Evolutionary conservation across 2,797 vertebrate genomes (phyloP).

Genomic region (Pristis pectinata): DNA sequence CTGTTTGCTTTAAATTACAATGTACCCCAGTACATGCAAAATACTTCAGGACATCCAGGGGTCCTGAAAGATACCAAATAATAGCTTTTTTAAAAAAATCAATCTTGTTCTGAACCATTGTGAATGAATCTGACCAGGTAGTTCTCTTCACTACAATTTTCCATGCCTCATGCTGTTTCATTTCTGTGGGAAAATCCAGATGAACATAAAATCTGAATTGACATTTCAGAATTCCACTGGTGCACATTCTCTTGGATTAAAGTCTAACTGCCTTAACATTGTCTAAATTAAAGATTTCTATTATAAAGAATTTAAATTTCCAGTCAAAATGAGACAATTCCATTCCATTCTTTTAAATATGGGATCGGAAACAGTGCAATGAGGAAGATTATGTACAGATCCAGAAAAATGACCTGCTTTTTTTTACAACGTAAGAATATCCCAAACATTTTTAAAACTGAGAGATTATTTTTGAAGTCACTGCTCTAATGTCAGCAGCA

Average conservation of each 20-base stretch:
- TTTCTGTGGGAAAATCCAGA: background rate
- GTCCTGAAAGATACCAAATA: background rate
- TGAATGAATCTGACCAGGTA: background rate
- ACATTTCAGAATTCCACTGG: background rate
- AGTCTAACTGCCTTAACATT: background rate
- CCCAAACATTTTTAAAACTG: background rate
- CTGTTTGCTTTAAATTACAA: background rate
- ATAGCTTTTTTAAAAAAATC: background rate
- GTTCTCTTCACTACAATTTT: background rate
- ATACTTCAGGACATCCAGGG: background rate
- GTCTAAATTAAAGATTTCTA: background rate
- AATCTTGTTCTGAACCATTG: background rate
- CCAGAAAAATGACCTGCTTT: background rate
- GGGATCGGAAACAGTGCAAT: background rate
- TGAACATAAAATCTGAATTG: background rate
- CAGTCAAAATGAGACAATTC: background rate
- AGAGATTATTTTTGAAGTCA: background rate
- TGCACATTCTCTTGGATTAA: background rate
- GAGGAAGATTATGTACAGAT: background rate
- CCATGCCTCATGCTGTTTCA: background rate
- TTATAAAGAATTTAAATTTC: background rate
- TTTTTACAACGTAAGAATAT: background rate
- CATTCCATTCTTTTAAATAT: background rate
- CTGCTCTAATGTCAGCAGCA: background rate
- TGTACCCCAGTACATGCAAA: background rate